Evolutionary conservation across 2,888 invertebrate genomes (phyloP), one percentile per base, ranked within the genome.

Genomic region (Didymodactylos carnosus): DNA sequence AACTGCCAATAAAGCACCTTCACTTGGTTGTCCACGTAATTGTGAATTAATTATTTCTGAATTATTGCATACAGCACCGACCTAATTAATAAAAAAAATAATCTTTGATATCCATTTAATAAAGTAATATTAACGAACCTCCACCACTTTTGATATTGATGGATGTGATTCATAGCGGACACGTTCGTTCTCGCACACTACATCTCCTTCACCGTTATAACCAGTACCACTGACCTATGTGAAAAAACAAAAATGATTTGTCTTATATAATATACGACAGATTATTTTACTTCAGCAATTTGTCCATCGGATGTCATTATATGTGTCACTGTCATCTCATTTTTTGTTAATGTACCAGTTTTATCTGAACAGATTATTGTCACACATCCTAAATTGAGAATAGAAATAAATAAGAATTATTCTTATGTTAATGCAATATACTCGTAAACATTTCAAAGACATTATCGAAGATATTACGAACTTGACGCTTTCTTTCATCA

Each of bases 251-350:
- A 71, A 49, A 11, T 27, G 0, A 6, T 29, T 8, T 19, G 46
- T 14, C 35, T 35, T 35, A 4, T 19, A 14, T 19, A 2, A 27
- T 39, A 29, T 40, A 62, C 7, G 14, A 53, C 53, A 35, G n/a
- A n/a, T n/a, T n/a, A n/a, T n/a, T n/a, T n/a, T n/a, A 73, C 74
- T 43, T 75, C 75, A 39, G 72, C 72, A 51, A 49, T 29, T 29
- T 69, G 40, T 27, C 71, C 75, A 70, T 75, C 75, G 6, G 75
- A 75, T 1, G 95, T 93, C 29, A 91, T 88, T 75, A 98, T 88
- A 39, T 90, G 88, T 2, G 94, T 94, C n/a, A 92, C 95, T 0
- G 98, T 97, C 98, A 99, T 99, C 85, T 98, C 97, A 84, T 99
- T 98, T 84, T 93, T 91, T 0, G 98, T 99, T 75, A 99, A 87